A percentile compares a stretch with the other conserved stretches of the same genome.
Conservation (phyloP, 2,797 vertebrate species). For the Channallabes apus region DNA sequence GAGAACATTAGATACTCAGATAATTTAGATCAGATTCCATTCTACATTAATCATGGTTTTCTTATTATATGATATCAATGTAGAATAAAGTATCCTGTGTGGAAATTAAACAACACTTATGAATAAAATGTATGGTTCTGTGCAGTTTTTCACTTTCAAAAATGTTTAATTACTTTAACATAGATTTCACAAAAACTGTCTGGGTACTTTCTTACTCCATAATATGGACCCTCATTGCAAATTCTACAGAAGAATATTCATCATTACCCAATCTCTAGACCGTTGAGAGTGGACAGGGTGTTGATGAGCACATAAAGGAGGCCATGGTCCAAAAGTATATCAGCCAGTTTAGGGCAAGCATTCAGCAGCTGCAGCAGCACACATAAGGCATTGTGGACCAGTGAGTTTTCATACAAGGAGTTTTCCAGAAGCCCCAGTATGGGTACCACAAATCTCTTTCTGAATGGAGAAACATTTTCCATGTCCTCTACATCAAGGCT, state of each 20-base stretch:
- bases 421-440: constrained; percentile 93
- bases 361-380: constrained; percentile 93
- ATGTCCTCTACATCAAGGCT: constrained; percentile 94
- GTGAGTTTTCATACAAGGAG: constrained; percentile 87
- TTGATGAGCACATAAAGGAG: constrained; percentile 95
- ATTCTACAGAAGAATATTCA: constrained; percentile 1
- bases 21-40: background rate
- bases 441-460: constrained; percentile 91
- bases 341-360: constrained; percentile 92
- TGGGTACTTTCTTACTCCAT: background rate
- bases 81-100: background rate
- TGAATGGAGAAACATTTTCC: constrained; percentile 87
- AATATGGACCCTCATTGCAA: background rate
- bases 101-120: background rate
- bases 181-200: background rate
- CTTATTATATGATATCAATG: background rate
- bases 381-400: constrained; percentile 89
- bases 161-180: background rate
- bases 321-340: constrained; percentile 94
- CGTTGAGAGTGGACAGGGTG: constrained; percentile 90
- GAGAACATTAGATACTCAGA: background rate
- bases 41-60: background rate
- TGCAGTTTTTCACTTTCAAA: background rate
- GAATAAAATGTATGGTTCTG: background rate
- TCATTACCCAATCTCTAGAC: constrained; percentile 89